Conservation (phyloP, 2,797 vertebrate genomes). For the Podarcis siculus region DNA sequence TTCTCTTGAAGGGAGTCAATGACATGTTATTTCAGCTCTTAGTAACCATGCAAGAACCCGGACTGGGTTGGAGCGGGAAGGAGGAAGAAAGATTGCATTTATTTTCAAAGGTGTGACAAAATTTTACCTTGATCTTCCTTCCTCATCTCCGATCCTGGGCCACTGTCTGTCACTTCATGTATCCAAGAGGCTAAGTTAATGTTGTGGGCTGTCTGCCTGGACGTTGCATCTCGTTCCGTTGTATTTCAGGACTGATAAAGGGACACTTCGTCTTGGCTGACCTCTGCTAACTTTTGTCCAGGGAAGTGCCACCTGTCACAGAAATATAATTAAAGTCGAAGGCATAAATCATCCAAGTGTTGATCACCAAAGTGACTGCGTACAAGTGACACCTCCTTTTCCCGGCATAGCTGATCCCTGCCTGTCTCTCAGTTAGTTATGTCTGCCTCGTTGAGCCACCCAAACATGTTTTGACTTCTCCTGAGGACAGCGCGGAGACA, state of each 20-base stretch:
- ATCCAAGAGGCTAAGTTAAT: background rate
- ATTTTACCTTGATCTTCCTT: too few relatives aligned
- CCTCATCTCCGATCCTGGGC: background rate
- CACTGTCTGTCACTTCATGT: background rate
- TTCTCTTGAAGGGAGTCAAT: background rate
- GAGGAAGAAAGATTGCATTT: background rate
- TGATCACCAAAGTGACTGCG: conserved; percentile 77
- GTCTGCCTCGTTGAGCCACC: conserved; percentile 61
- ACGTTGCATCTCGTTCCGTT: background rate
- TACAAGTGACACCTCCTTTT: conserved; percentile 76
- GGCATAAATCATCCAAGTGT: conserved; percentile 73
- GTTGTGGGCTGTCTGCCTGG: background rate
- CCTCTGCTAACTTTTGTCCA: conserved; percentile 56
- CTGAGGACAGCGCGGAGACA: background rate
- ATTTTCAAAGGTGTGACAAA: background rate
- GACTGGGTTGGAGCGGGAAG: too few relatives aligned
- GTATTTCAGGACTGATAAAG: conserved; percentile 12
- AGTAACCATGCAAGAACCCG: too few relatives aligned
- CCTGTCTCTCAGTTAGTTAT: conserved; percentile 66
- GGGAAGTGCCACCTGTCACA: conserved; percentile 69
- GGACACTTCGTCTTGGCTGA: conserved; percentile 52
- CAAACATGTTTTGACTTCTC: conserved; percentile 59
- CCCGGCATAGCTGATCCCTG: conserved; percentile 66
- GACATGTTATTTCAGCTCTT: background rate
- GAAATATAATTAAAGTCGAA: conserved; percentile 72